phyloP scores from a whole-genome alignment of 2,888 invertebrate genomes.

The Blastobasis lacticolella region DNA sequence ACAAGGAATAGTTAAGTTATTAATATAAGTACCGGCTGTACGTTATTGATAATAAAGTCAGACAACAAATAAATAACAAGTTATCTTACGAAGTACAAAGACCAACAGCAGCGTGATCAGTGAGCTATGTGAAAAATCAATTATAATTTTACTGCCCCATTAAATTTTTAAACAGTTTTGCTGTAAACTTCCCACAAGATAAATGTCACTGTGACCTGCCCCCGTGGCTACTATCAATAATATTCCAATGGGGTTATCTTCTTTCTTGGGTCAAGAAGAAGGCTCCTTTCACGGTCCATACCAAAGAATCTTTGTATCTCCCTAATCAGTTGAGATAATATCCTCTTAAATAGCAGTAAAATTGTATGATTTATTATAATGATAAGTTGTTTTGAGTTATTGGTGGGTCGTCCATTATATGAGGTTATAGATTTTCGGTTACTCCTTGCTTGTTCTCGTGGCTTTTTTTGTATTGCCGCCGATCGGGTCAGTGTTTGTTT shows the following conservation, averaged over 20 bases:
- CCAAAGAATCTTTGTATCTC: slow-evolving; percentile 43
- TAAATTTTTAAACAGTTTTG: slow-evolving; percentile 2
- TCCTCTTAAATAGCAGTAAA: slow-evolving; percentile 59
- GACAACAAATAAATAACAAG: too few relatives aligned
- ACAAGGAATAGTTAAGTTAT: too few relatives aligned
- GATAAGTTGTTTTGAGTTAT: slow-evolving; percentile 37
- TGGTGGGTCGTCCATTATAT: slow-evolving; percentile 18
- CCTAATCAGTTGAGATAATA: slow-evolving; percentile 54
- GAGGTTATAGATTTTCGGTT: slow-evolving; percentile 6
- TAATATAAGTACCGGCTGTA: too few relatives aligned
- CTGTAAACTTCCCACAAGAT: slow-evolving; percentile 4
- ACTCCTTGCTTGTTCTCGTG: slow-evolving; percentile 1
- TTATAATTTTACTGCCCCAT: not conserved
- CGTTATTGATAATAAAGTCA: too few relatives aligned
- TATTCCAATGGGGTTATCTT: slow-evolving; percentile 38
- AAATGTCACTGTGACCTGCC: slow-evolving; percentile 8
- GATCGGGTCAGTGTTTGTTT: slow-evolving; percentile 2
- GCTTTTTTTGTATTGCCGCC: not conserved
- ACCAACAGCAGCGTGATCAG: too few relatives aligned
- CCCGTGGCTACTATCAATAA: slow-evolving; percentile 10
- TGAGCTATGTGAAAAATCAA: too few relatives aligned
- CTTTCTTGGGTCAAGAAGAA: slow-evolving; percentile 42
- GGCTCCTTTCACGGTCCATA: slow-evolving; percentile 25
- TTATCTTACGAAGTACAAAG: too few relatives aligned
- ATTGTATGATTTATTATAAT: slow-evolving; percentile 55